Conservation (phyloP, 2,797 vertebrate genomes). For the Poeciliopsis gracilis region DNA sequence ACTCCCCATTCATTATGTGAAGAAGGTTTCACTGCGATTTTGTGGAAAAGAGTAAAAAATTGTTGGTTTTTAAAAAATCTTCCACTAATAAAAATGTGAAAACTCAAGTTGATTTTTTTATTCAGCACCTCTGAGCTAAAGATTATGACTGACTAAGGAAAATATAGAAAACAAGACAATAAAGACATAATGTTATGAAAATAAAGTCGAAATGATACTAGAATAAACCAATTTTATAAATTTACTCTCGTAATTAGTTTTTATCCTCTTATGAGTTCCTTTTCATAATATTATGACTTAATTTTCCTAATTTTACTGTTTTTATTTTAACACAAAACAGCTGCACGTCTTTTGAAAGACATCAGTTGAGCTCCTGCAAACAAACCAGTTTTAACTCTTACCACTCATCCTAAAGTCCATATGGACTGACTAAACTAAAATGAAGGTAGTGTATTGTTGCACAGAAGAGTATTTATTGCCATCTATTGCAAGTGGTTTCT, state of each 20-base stretch:
- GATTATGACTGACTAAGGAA: neutral
- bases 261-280: too few relatives aligned
- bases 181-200: too few relatives aligned
- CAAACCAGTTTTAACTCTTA: neutral
- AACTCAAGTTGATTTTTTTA: neutral
- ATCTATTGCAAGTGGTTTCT: neutral
- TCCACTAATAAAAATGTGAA: neutral
- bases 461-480: neutral
- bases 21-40: neutral
- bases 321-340: too few relatives aligned
- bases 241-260: too few relatives aligned
- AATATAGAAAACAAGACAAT: too few relatives aligned
- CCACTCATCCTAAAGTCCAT: neutral
- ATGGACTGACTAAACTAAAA: neutral
- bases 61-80: neutral
- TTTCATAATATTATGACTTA: too few relatives aligned
- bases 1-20: neutral
- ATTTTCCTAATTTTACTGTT: too few relatives aligned
- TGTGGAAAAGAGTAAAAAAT: neutral
- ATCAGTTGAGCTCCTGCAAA: neutral
- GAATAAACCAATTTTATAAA: too few relatives aligned
- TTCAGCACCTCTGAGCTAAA: neutral
- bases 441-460: neutral
- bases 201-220: too few relatives aligned
- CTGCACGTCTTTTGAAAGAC: neutral